Percentiles rank a stretch among this genome's conserved stretches.
phyloP scores from a whole-genome alignment of 2,888 invertebrate species.

The Marronus borbonicus region DNA sequence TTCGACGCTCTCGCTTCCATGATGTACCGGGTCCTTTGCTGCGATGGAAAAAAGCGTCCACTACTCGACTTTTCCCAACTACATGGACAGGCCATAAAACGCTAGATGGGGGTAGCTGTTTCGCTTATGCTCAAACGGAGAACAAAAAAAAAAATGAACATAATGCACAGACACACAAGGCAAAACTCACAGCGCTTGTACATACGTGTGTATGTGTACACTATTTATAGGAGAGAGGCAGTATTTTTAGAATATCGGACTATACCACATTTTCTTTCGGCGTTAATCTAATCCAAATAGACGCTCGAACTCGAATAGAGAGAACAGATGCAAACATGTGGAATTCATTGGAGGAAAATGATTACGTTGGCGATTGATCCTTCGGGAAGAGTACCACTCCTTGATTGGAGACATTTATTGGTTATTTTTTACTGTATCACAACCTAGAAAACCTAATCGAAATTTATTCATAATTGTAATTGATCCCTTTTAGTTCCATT shows the following conservation, averaged over 20 bases:
- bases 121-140: background rate
- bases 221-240: background rate
- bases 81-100: background rate
- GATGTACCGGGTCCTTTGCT: background rate
- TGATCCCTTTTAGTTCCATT: no score
- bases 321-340: background rate
- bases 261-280: background rate
- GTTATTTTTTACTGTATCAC: no score
- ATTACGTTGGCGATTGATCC: background rate
- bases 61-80: background rate
- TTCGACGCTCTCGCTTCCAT: background rate
- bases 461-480: no score
- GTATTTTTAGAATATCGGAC: constrained; percentile 9
- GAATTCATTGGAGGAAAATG: background rate
- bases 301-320: no score
- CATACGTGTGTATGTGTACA: background rate
- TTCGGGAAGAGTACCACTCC: no score
- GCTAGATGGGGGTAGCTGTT: constrained; percentile 37
- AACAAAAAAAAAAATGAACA: constrained; percentile 3
- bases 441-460: no score
- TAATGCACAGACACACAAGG: background rate
- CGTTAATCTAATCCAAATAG: background rate
- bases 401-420: no score
- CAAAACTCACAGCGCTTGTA: no score
- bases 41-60: background rate